phyloP scores from a whole-genome alignment of 53 echinoderm and acorn worm species.

The Patiria pectinifera region DNA sequence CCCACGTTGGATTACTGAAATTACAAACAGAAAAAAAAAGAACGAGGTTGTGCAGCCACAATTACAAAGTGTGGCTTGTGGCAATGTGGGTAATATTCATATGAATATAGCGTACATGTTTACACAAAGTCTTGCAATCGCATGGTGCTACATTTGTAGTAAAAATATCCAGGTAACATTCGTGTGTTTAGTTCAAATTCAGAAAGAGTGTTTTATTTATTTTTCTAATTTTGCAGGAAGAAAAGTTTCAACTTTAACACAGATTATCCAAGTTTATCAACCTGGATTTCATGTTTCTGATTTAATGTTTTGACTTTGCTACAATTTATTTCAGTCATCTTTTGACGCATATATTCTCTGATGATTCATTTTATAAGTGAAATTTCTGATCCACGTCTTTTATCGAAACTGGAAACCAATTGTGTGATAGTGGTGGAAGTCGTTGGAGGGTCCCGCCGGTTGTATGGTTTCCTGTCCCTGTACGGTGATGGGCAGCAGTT shows the following conservation, averaged over 20 bases:
- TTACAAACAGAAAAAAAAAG: not conserved
- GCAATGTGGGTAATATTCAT: no score
- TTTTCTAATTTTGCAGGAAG: no score
- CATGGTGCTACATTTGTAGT: no score
- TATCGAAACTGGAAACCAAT: not conserved
- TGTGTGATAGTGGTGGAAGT: slow-evolving; percentile 35
- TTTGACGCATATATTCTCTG: not conserved
- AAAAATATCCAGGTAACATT: no score
- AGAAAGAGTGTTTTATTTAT: no score
- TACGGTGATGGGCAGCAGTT: not conserved
- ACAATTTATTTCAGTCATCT: not conserved
- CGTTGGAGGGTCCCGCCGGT: not conserved
- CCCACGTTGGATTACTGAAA: not conserved
- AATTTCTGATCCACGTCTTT: not conserved
- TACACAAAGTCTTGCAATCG: no score
- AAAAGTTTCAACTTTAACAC: no score
- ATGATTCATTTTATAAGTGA: not conserved
- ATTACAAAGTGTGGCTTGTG: no score
- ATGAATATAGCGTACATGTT: no score
- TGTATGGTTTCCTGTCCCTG: slow-evolving; percentile 32
- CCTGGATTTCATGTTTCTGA: not conserved
- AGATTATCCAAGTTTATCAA: no score
- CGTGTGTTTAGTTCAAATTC: no score
- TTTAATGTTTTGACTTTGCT: not conserved
- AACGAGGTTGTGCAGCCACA: no score